These are phyloP conservation scores for Teleopsis dalmanni DNA, from an alignment of 1,140 invertebrate species.

Conservation along the genomic window DNA sequence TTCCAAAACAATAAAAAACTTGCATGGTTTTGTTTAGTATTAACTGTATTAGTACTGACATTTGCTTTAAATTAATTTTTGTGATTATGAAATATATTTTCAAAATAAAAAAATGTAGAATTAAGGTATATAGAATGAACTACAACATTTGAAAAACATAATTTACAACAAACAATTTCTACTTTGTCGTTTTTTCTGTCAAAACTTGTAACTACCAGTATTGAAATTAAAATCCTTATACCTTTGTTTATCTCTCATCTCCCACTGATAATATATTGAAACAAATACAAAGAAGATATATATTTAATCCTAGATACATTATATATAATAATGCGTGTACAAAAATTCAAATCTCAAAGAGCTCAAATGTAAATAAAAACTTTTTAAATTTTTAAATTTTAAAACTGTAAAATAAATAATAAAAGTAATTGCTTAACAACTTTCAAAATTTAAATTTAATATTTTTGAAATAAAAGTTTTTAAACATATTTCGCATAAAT, in stretches of 20 bases:
- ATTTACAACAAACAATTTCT: slow-evolving; percentile 9
- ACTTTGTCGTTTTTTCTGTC: neutral
- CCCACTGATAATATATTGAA: slow-evolving; percentile 1
- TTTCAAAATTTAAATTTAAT: neutral
- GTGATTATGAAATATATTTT: too few species aligned
- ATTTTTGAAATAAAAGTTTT: too few species aligned
- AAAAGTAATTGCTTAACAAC: slow-evolving; percentile 3
- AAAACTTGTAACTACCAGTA: neutral
- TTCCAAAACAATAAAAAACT: too few species aligned
- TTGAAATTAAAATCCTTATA: slow-evolving; percentile 3
- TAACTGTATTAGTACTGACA: too few species aligned
- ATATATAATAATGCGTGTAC: slow-evolving; percentile 44
- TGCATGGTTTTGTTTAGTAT: too few species aligned
- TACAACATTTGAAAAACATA: slow-evolving; percentile 45
- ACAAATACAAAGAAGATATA: neutral
- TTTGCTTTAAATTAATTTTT: too few species aligned
- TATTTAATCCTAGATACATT: slow-evolving; percentile 35
- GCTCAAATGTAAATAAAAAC: too few species aligned
- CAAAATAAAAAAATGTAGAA: too few species aligned
- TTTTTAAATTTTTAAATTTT: neutral
- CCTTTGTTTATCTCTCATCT: slow-evolving; percentile 2
- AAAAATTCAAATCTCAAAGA: too few species aligned
- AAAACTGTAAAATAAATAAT: neutral
- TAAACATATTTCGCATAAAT: too few species aligned
- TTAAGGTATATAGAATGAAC: slow-evolving; percentile 20